phyloP scores from a whole-genome alignment of 2,888 invertebrate species.

The Nipponacmea schrenckii region DNA sequence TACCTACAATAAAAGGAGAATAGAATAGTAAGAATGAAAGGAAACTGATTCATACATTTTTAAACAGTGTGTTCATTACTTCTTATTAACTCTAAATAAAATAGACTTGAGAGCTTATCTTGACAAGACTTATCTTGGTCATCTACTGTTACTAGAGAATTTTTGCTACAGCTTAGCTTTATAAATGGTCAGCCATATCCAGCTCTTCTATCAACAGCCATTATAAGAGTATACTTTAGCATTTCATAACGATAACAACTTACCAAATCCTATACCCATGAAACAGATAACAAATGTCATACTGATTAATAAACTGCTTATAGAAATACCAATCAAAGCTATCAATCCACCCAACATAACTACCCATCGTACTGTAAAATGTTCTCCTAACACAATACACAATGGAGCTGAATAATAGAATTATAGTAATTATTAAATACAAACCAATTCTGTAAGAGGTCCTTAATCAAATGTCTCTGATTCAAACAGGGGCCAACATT shows the following conservation, averaged over 20 bases:
- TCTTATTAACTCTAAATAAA: background rate
- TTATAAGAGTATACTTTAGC: no score
- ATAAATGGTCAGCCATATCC: no score
- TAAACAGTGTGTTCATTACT: background rate
- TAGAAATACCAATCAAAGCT: conserved; percentile 42
- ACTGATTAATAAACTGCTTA: conserved; percentile 45
- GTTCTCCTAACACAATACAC: conserved; percentile 45
- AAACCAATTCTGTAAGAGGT: background rate
- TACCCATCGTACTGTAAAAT: conserved; percentile 43
- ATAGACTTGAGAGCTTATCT: no score
- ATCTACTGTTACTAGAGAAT: no score
- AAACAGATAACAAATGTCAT: conserved; percentile 48
- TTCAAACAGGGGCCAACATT: background rate
- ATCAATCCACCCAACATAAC: conserved; percentile 51
- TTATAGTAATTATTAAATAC: background rate
- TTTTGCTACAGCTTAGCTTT: no score
- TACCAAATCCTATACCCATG: conserved; percentile 48
- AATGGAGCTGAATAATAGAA: conserved; percentile 46
- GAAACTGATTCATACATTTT: background rate
- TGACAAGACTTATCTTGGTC: no score
- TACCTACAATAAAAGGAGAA: conserved; percentile 38
- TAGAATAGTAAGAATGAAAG: background rate
- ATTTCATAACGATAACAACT: conserved; percentile 13
- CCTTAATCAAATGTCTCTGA: no score
- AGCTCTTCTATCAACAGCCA: no score